These are phyloP conservation scores for Hydrophis major DNA, from an alignment of 2,797 vertebrate genomes.

Conservation along the genomic window DNA sequence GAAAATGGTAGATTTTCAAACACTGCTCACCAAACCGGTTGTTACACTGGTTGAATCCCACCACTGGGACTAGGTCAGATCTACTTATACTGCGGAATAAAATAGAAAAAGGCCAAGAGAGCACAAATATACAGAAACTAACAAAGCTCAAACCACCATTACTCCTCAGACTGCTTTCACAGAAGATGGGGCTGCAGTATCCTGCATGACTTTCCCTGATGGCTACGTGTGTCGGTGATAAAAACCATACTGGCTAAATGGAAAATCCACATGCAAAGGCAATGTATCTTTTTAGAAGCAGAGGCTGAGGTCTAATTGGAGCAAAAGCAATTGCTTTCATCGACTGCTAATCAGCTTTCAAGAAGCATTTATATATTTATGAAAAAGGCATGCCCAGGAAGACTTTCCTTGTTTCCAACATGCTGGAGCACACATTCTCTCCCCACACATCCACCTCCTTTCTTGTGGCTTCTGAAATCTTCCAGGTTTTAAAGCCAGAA, in stretches of 20 bases:
- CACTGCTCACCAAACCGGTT: no score
- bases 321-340: not conserved
- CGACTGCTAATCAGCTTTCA: not conserved
- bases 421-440: not conserved
- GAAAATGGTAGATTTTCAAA: no score
- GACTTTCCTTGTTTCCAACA: not conserved
- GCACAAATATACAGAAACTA: not conserved
- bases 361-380: not conserved
- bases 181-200: not conserved
- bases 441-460: not conserved
- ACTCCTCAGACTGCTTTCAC: not conserved
- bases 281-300: not conserved
- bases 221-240: not conserved
- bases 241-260: not conserved
- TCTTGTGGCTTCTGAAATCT: not conserved
- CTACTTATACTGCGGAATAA: not conserved
- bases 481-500: not conserved
- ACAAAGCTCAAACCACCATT: not conserved
- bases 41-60: no score
- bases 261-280: not conserved
- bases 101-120: not conserved
- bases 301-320: not conserved
- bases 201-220: not conserved
- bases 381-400: not conserved
- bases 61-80: not conserved